These are phyloP conservation scores for Galemys pyrenaicus DNA, from an alignment of 2,113 vertebrate genomes.

Conservation along the genomic window DNA sequence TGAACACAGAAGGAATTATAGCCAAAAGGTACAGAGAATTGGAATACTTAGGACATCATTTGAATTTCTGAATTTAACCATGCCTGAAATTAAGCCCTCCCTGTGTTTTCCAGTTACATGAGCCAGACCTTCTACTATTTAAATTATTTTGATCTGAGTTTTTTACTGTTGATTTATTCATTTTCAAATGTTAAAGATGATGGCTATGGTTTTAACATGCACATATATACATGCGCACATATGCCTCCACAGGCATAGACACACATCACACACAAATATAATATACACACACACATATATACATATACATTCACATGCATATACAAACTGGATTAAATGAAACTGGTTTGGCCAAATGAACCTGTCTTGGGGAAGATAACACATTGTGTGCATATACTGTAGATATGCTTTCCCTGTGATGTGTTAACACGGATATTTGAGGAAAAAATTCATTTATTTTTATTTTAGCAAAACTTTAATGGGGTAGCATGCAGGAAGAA, in stretches of 20 bases:
- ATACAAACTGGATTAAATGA: background rate
- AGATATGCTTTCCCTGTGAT: background rate
- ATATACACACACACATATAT: background rate
- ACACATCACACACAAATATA: background rate
- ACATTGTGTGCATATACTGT: background rate
- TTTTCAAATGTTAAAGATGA: background rate
- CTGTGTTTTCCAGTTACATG: background rate
- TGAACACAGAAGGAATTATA: background rate
- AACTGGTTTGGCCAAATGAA: background rate
- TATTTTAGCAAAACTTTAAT: background rate
- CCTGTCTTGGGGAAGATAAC: background rate
- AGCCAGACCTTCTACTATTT: background rate
- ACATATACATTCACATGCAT: background rate
- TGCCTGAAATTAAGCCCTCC: background rate
- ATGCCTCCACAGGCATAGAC: background rate
- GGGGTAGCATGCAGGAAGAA: background rate
- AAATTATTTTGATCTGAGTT: background rate
- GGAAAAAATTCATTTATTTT: background rate
- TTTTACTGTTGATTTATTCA: conserved; percentile 1
- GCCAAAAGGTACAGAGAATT: background rate
- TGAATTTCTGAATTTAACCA: background rate
- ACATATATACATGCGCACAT: background rate
- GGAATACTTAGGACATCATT: background rate
- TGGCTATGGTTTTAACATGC: background rate
- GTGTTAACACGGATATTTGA: background rate